phyloP scores from a whole-genome alignment of 1,140 invertebrate genomes.

The Drosophila punjabiensis region DNA sequence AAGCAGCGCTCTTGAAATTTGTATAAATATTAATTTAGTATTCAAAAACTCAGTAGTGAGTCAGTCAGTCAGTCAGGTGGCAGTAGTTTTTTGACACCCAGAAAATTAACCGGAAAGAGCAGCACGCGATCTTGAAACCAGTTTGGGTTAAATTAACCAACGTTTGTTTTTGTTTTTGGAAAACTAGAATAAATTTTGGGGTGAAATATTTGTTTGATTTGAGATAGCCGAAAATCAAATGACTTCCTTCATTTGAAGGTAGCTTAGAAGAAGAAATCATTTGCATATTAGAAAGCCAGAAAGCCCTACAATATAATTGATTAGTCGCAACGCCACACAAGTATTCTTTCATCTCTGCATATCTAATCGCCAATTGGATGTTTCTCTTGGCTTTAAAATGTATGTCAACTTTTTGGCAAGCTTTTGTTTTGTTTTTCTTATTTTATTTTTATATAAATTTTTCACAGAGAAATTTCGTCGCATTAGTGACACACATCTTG shows the following conservation, averaged over 20 bases:
- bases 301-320: slow-evolving; percentile 30
- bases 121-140: slow-evolving; percentile 53
- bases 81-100: slow-evolving; percentile 44
- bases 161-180: slow-evolving; percentile 18
- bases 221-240: slow-evolving; percentile 25
- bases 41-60: slow-evolving; percentile 58
- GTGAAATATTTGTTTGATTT: slow-evolving; percentile 43
- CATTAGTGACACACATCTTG: slow-evolving; percentile 31
- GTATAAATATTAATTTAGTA: slow-evolving; percentile 48
- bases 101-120: slow-evolving; percentile 62
- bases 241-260: slow-evolving; percentile 28
- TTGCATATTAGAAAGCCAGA: slow-evolving; percentile 45
- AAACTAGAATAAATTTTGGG: slow-evolving; percentile 22
- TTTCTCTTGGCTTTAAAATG: slow-evolving; percentile 32
- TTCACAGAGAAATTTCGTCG: slow-evolving; percentile 29
- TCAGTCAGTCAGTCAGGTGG: slow-evolving; percentile 46
- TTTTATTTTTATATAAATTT: slow-evolving; percentile 8
- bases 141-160: slow-evolving; percentile 32
- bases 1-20: slow-evolving; percentile 53
- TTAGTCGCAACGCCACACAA: slow-evolving; percentile 11
- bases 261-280: slow-evolving; percentile 14
- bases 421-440: slow-evolving; percentile 28
- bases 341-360: slow-evolving; percentile 19
- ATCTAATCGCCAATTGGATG: slow-evolving; percentile 44
- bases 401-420: slow-evolving; percentile 34